Evolutionary conservation across 2,888 invertebrate species (phyloP).

Genomic region (Shargacucullia verbasci): DNA sequence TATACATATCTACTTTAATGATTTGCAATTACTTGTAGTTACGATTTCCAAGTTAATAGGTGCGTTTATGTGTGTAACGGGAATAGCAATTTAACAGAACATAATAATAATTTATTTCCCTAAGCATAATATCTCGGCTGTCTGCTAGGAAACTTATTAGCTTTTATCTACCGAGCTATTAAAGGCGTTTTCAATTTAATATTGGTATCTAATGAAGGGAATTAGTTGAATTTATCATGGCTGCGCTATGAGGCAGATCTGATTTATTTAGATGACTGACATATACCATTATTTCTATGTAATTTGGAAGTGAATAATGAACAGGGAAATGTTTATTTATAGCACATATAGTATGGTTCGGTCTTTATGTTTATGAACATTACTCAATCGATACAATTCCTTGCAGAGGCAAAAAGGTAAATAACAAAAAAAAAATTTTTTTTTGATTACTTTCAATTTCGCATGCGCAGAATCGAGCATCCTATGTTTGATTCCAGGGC

Average conservation of each 20-base stretch:
- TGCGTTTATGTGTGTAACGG: conserved; percentile 38
- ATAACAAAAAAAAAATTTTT: too few species aligned
- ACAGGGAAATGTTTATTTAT: too few species aligned
- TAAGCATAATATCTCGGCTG: conserved; percentile 41
- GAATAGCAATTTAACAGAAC: conserved; percentile 30
- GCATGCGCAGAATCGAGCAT: too few species aligned
- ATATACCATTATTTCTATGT: not conserved
- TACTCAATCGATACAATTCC: too few species aligned
- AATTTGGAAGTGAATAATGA: too few species aligned
- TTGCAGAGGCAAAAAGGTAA: too few species aligned
- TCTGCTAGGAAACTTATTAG: conserved; percentile 38
- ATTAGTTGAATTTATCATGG: conserved; percentile 47
- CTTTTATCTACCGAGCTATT: conserved; percentile 50
- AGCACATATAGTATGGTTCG: too few species aligned
- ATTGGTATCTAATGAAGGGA: conserved; percentile 38
- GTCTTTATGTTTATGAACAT: too few species aligned
- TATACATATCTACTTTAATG: too few species aligned
- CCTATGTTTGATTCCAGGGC: too few species aligned
- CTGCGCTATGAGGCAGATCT: conserved; percentile 18
- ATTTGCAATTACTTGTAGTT: conserved; percentile 26
- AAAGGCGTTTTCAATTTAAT: conserved; percentile 45
- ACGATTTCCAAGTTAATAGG: conserved; percentile 37
- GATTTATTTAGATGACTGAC: conserved; percentile 31
- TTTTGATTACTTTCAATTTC: too few species aligned
- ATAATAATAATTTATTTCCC: conserved; percentile 42